These are phyloP conservation scores for Coracopsis vasa DNA, from an alignment of 2,113 vertebrate genomes.

Conservation along the genomic window DNA sequence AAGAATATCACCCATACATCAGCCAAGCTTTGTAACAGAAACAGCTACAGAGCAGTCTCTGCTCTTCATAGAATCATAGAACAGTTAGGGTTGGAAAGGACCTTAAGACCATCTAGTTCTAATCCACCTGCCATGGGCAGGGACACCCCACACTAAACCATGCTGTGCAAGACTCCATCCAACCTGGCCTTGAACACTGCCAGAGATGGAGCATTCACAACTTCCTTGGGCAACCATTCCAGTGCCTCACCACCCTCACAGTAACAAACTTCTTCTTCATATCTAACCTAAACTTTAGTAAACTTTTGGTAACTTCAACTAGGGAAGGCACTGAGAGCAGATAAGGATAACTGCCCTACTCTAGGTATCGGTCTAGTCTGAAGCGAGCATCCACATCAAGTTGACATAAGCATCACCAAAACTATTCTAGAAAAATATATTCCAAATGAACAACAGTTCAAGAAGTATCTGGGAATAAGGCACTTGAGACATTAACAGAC, in stretches of 20 bases:
- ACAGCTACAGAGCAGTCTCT: not conserved
- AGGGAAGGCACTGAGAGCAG: not conserved
- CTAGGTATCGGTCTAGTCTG: not conserved
- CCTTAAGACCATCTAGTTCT: not conserved
- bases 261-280: not conserved
- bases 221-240: not conserved
- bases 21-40: not conserved
- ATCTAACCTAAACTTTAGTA: not conserved
- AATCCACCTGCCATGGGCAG: not conserved
- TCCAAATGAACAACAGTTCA: not conserved
- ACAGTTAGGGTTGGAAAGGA: not conserved
- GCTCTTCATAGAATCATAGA: not conserved
- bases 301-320: not conserved
- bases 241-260: not conserved
- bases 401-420: not conserved
- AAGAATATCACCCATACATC: not conserved
- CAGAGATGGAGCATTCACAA: not conserved
- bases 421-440: not conserved
- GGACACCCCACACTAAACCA: not conserved
- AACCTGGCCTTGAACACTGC: not conserved
- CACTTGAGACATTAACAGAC: not conserved
- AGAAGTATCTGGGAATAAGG: not conserved
- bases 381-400: not conserved
- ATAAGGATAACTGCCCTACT: rapidly evolving
- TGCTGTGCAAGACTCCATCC: not conserved